These are phyloP conservation scores for Pelodytes ibericus DNA, from an alignment of 2,797 vertebrate genomes.

Conservation along the genomic window DNA sequence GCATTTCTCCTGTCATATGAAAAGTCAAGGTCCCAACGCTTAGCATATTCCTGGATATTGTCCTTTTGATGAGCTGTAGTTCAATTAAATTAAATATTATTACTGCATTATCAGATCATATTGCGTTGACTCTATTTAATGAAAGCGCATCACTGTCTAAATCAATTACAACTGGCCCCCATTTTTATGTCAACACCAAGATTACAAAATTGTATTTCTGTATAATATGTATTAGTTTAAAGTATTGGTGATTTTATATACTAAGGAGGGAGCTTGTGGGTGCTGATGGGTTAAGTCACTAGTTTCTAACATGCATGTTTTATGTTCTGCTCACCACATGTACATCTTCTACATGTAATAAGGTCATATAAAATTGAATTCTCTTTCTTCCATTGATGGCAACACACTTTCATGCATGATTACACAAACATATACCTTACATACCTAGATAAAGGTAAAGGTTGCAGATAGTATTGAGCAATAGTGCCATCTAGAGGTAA, in stretches of 20 bases:
- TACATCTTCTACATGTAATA: background rate
- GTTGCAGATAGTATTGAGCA: constrained; percentile 57
- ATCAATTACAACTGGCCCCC: background rate
- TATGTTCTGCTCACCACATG: background rate
- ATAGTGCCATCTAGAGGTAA: constrained; percentile 75
- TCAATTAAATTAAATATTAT: constrained; percentile 1
- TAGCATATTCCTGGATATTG: constrained; percentile 10
- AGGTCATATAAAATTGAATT: background rate
- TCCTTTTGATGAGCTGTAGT: constrained; percentile 11
- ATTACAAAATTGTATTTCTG: background rate
- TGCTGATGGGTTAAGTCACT: background rate
- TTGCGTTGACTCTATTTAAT: constrained; percentile 8
- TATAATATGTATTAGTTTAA: background rate
- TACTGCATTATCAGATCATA: too few species aligned
- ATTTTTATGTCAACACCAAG: background rate
- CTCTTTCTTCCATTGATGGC: background rate
- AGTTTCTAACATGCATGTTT: background rate
- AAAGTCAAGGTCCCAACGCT: too few species aligned
- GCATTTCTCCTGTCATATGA: too few species aligned
- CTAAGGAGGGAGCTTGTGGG: background rate
- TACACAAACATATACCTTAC: background rate
- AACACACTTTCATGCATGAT: background rate
- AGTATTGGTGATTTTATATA: background rate
- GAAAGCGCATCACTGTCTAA: constrained; percentile 1
- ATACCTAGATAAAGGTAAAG: background rate